Base-by-base conservation (phyloP, 2,888 invertebrate genomes). In the Ochlodes sylvanus region DNA sequence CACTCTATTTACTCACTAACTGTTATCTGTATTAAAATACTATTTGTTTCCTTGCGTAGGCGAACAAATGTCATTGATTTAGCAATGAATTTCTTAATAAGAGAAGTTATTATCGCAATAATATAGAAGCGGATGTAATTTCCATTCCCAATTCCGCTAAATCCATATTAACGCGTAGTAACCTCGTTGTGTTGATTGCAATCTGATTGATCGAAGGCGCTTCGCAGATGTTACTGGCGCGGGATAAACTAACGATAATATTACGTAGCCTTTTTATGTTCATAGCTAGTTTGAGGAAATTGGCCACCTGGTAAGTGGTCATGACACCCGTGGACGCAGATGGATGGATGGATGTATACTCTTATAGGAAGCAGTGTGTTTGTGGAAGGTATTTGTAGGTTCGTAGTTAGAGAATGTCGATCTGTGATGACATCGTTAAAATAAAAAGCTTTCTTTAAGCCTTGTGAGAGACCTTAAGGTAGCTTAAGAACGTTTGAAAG, bases 191-290 rank as follows among this genome's bases (percentile, higher is more conserved):
- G 7, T 66, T 72, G 71, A 72, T 73, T 73, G 54, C 70, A 68
- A 68, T 66, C 71, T 73, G 72, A 71, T 71, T 72, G 72, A 72
- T 73, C 70, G 70, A 69, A 71, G 58, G 63, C 55, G 60, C 50
- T 17, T 55, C 50, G 12, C 57, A 64, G 56, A 64, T 64, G 64
- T 32, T 64, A 64, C 63, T n/a, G 7, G 14, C 17, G 14, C 38
- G 3, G 15, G 44, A 12, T 50, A 19, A 10, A 50, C 50, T 50
- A 19, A 12, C 50, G 50, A 19, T 50, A 17, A 7, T 15, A 50
- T 50, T 50, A 47, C 19, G 42, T 42, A 58, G 19, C 42, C 34
- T 58, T 38, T 17, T 38, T 34, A 38, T 19, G 27, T 57, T 47
- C 47, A 47, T 17, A 47, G 6, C 12, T 38, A 10, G 38, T 9